Evolutionary conservation across 2,797 vertebrate species (phyloP).

Genomic region (Avahi laniger): DNA sequence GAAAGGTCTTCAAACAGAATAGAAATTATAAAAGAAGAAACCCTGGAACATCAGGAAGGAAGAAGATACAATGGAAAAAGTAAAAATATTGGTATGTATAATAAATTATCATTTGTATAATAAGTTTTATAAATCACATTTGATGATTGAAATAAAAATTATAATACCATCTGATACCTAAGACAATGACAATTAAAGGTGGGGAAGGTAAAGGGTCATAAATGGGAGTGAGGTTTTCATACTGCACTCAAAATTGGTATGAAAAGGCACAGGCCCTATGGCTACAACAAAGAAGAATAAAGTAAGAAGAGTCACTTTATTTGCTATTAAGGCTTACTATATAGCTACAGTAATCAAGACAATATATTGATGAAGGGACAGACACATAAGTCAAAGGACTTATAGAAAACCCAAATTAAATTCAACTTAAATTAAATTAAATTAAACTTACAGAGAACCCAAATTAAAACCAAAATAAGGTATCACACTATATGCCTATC

Average conservation of each 20-base stretch:
- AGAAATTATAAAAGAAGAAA: neutral
- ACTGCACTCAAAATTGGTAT: neutral
- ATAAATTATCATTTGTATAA: slow-evolving; percentile 12
- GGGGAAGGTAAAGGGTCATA: neutral
- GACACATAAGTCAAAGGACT: neutral
- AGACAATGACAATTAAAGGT: neutral
- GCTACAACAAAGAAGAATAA: neutral
- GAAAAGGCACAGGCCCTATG: neutral
- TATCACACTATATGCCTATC: neutral
- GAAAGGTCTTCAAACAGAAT: neutral
- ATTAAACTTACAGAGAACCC: neutral
- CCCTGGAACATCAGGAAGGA: neutral
- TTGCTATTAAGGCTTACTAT: neutral
- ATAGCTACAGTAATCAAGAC: neutral
- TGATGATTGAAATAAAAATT: slow-evolving; percentile 31
- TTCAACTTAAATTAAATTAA: too few species aligned
- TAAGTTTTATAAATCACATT: neutral
- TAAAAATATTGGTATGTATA: neutral
- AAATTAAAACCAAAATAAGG: neutral
- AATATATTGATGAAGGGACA: neutral
- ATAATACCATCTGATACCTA: neutral
- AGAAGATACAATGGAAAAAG: neutral
- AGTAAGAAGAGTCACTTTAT: neutral
- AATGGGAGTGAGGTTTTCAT: neutral
- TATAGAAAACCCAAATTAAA: neutral